Evolutionary conservation across 2,113 vertebrate species (phyloP).

Genomic region (Hippocampus guttulatus): DNA sequence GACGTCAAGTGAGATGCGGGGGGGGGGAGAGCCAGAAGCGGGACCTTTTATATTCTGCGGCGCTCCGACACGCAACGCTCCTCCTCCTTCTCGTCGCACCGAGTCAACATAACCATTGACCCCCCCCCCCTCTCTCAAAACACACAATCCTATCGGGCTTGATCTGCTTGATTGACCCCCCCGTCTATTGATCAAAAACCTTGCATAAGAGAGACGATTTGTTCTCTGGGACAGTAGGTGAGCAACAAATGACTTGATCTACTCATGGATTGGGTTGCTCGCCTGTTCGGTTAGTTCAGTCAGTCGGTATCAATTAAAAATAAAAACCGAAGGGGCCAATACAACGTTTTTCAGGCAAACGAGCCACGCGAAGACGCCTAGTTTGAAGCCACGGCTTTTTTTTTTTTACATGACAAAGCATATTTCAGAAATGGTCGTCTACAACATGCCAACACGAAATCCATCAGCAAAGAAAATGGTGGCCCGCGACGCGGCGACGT

Average conservation of each 20-base stretch:
- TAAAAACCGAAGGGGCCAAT: no score
- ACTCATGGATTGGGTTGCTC: neutral
- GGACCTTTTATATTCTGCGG: conserved; percentile 33
- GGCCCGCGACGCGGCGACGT: no score
- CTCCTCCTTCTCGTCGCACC: neutral
- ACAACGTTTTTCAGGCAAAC: no score
- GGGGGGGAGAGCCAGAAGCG: neutral
- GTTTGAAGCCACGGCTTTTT: no score
- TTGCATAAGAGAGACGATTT: conserved; percentile 42
- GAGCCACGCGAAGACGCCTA: no score
- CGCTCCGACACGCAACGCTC: neutral
- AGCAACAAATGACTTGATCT: neutral
- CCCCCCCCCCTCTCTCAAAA: conserved; percentile 8
- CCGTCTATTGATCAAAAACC: conserved; percentile 16
- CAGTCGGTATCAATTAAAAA: no score
- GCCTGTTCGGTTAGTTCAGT: no score
- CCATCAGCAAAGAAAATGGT: no score
- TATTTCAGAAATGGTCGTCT: no score
- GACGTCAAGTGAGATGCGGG: conserved; percentile 16
- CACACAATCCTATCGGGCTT: neutral
- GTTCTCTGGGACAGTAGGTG: neutral
- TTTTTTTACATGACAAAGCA: no score
- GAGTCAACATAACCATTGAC: conserved; percentile 52
- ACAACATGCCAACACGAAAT: no score
- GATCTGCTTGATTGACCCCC: conserved; percentile 1